A percentile compares a stretch with the other conserved stretches of the same genome.
These are phyloP conservation scores for Heteromyza rotundicornis DNA, from an alignment of 2,888 invertebrate genomes.

Conservation along the genomic window DNA sequence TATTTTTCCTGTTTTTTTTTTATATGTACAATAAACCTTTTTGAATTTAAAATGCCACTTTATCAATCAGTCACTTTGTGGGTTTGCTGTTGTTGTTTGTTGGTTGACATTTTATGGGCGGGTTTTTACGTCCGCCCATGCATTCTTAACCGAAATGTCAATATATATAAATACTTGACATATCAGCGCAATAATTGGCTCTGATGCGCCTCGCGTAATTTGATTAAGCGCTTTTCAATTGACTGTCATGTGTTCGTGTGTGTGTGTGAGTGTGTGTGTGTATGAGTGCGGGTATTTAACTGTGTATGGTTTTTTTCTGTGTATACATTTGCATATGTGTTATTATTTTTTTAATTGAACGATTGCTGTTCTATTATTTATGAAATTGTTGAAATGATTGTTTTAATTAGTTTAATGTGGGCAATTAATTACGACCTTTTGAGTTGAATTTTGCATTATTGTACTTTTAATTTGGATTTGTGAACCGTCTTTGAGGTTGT, in stretches of 20 bases:
- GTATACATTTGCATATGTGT: background rate
- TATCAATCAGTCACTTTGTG: background rate
- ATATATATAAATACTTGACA: background rate
- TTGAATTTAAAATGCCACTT: background rate
- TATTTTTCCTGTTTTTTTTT: background rate
- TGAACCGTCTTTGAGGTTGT: too few relatives aligned
- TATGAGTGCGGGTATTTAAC: background rate
- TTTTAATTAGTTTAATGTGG: constrained; percentile 2
- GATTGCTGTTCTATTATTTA: background rate
- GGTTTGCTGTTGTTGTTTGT: too few relatives aligned
- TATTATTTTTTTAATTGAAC: background rate
- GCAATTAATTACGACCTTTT: background rate
- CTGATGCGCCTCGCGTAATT: background rate
- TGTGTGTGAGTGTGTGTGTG: too few relatives aligned
- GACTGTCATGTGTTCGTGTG: background rate
- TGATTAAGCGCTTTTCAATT: constrained; percentile 1
- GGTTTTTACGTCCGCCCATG: background rate
- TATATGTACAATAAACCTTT: too few relatives aligned
- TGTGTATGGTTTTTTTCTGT: background rate
- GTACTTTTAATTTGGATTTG: background rate
- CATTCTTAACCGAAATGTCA: background rate
- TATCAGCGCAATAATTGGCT: background rate
- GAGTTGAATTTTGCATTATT: background rate
- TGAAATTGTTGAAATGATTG: constrained; percentile 1
- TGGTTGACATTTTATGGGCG: background rate